Base-by-base conservation (phyloP, 2,113 vertebrate species). In the Ceyx melanurus region DNA sequence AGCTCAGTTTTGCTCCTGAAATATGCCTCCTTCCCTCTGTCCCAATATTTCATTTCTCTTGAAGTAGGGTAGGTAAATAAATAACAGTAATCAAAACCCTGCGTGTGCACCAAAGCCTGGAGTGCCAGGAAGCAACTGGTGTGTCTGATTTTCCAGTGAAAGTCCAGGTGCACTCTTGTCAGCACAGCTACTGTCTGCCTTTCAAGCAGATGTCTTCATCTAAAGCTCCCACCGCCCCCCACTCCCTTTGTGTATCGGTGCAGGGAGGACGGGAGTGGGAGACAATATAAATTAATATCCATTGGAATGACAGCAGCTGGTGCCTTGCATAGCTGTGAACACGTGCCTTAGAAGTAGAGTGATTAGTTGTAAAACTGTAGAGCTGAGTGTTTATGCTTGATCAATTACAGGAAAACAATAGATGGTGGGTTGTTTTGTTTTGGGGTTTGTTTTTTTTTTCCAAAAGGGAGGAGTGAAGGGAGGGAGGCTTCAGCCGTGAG, bases 201-300 rank as follows among this genome's bases (percentile, higher is more conserved):
- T 97, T 92, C 94, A 96, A 96, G 92, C 97, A 98, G 97, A 98
- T 98, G 97, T 97, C 97, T 95, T 96, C 81, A 96, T 96, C 86
- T 74, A 94, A 88, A 92, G 86, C 82, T 76, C 93, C 74, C 29
- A 3, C 92, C 57, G 8, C 95, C 89, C 94, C 87, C 95, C 78
- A 40, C 93, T 97, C 95, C 94, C 90, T 97, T 87, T 94, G 90
- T 95, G n/a, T 72, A 33, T 85, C 82, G 23, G 92, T 75, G 33
- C 79, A 18, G 89, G 33, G 91, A 94, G 95, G 83, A 96, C 8
- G 75, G 90, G 97, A 89, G 95, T 58, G 88, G 92, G 95, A 97
- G 93, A 98, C 97, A 97, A 98, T 97, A 96, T 96, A 95, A 97
- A 97, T 98, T 98, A 97, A 98, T 97, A 98, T 97, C 97, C 95